These are phyloP conservation scores for Verasper variegatus DNA, from an alignment of 2,113 vertebrate genomes.

Conservation along the genomic window DNA sequence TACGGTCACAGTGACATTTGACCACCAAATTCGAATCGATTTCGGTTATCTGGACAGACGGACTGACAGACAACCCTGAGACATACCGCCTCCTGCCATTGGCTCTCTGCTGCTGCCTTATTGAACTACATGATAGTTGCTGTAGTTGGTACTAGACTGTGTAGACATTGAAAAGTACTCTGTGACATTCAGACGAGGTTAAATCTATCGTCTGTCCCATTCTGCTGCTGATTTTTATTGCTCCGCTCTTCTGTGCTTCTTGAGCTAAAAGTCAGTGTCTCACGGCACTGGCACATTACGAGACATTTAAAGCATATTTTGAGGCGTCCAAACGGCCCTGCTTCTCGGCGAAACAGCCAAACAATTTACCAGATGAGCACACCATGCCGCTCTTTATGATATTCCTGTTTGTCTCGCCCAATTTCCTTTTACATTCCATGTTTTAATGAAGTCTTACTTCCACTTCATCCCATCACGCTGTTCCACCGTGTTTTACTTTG, in stretches of 20 bases:
- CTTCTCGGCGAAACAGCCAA: constrained; percentile 8
- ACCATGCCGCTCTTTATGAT: constrained; percentile 32
- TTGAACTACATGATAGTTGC: not conserved
- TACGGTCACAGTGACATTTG: no score
- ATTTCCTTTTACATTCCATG: constrained; percentile 40
- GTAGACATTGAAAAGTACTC: not conserved
- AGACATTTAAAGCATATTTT: constrained; percentile 51
- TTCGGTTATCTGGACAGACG: no score
- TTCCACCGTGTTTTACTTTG: constrained; percentile 24
- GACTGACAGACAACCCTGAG: no score
- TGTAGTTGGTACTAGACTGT: not conserved
- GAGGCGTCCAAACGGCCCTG: constrained; percentile 26
- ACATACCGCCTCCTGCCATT: no score
- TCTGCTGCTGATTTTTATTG: not conserved
- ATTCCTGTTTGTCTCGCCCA: constrained; percentile 33
- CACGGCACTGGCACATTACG: constrained; percentile 23
- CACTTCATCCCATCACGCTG: constrained; percentile 27
- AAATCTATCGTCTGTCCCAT: constrained; percentile 9
- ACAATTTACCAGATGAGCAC: constrained; percentile 38
- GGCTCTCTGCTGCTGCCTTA: not conserved
- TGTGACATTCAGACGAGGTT: constrained; percentile 14
- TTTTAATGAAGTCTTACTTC: constrained; percentile 30
- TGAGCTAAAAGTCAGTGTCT: constrained; percentile 33
- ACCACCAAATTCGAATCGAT: no score
- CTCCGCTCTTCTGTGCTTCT: constrained; percentile 12